Evolutionary conservation across 2,113 vertebrate genomes (phyloP), one percentile per base, ranked within the genome.

Genomic region (Erpornis zantholeuca): DNA sequence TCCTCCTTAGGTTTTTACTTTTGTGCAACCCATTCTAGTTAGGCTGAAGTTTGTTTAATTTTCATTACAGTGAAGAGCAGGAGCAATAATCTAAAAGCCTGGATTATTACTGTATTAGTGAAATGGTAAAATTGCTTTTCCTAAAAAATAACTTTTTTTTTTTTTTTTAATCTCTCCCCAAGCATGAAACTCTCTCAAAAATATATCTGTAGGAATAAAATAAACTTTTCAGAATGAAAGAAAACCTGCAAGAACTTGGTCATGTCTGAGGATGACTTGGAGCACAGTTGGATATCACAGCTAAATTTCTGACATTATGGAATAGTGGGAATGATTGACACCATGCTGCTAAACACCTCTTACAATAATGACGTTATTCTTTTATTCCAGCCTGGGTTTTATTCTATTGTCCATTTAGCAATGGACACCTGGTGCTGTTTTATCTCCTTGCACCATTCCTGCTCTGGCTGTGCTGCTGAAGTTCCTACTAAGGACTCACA

Each of bases 1-100:
- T 69, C 79, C 88, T 93, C 94, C 80, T 86, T 5, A 28, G 80
- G 90, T 96, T 97, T 97, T 97, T 97, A 96, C 97, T 98, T 98
- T 96, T 96, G 96, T 93, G 90, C 90, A 94, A 89, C 45, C 40
- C 72, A 76, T 64, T 96, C 92, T 50, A 68, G 95, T 75, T 92
- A 56, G 88, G 85, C 83, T 93, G 88, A 35, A 84, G 92, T 94
- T 96, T 95, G 92, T 93, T 96, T 94, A 71, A 96, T 95, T 97
- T 93, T 90, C 88, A 54, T 68, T 53, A 82, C 27, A 36, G 45
- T 11, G 45, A 72, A 82, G 68, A 64, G 80, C 49, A 71, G 70
- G 53, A 90, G 86, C 53, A 93, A 88, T 88, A 95, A 96, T 90
- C 60, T 94, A 88, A 96, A 94, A 96, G 88, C 65, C 52, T 93